Conservation (phyloP, 2,113 vertebrate genomes). For the Oxyura jamaicensis region DNA sequence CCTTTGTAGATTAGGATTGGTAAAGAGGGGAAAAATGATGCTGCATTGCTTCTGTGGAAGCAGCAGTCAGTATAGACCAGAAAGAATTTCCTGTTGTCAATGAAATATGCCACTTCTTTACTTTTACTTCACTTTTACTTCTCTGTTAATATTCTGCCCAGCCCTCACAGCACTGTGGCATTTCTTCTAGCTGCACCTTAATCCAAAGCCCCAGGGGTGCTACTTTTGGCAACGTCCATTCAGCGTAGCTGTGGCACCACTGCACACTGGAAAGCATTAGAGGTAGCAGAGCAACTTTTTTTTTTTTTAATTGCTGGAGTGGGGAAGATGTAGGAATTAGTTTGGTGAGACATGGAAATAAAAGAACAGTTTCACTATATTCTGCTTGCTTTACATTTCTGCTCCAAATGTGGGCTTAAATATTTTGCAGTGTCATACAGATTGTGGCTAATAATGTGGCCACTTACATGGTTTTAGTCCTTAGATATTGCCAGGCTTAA, state of each 20-base stretch:
- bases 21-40: neutral
- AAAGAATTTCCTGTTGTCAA: neutral
- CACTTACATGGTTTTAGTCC: neutral
- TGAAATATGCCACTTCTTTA: neutral
- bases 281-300: neutral
- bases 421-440: neutral
- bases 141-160: neutral
- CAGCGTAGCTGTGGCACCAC: neutral
- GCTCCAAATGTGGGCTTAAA: neutral
- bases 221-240: neutral
- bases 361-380: neutral
- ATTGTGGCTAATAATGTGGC: neutral
- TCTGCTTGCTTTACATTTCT: neutral
- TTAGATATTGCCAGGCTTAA: neutral
- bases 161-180: neutral
- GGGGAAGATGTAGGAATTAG: neutral
- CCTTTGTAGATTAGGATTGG: neutral
- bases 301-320: neutral
- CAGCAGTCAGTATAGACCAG: neutral
- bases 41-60: neutral
- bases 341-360: neutral
- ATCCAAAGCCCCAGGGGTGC: neutral
- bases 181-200: neutral
- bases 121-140: neutral
- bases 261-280: neutral